A percentile compares a stretch with the other conserved stretches of the same genome.
These are phyloP conservation scores for Dolichallabes microphthalmus DNA, from an alignment of 2,113 vertebrate species.

Conservation along the genomic window DNA sequence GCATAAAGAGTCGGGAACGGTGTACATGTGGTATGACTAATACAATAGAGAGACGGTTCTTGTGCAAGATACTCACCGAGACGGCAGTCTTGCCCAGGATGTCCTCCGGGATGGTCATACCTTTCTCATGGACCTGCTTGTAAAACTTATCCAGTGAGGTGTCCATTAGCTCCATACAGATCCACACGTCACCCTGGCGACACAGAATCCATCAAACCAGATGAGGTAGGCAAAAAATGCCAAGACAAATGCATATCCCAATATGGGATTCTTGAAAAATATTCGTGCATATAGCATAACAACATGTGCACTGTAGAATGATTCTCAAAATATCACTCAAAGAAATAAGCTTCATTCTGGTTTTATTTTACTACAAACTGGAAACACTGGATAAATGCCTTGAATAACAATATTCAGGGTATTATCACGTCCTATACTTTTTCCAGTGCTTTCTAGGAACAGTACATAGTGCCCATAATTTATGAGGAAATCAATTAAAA, in stretches of 20 bases:
- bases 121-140: conserved; percentile 94
- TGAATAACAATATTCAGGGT: neutral
- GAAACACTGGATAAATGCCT: neutral
- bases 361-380: neutral
- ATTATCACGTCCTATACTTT: neutral
- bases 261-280: neutral
- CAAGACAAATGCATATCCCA: neutral
- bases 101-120: conserved; percentile 88
- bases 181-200: conserved; percentile 93
- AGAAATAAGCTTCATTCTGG: neutral
- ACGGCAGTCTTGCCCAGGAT: conserved; percentile 95
- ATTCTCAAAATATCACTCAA: neutral
- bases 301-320: neutral
- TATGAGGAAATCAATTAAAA: neutral
- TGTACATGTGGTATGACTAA: neutral
- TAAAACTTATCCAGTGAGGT: conserved; percentile 98
- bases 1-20: neutral
- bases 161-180: conserved; percentile 99
- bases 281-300: neutral
- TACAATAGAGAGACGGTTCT: neutral
- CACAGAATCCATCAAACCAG: neutral
- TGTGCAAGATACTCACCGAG: conserved; percentile 77
- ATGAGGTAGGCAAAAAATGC: neutral
- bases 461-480: neutral
- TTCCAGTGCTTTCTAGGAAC: neutral